Conservation (phyloP, 1,140 invertebrate species). For the Periplaneta americana region DNA sequence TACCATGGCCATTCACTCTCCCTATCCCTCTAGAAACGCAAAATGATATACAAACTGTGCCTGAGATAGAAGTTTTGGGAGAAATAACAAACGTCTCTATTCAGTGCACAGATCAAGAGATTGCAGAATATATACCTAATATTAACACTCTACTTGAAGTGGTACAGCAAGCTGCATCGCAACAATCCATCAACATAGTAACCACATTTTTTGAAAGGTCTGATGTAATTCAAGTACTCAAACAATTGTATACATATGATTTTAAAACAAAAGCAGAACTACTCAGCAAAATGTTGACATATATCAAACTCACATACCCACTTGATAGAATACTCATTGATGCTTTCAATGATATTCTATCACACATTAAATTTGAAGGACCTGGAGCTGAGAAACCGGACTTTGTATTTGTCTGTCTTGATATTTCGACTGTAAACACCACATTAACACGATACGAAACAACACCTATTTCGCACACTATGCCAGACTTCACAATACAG, state of each 20-base stretch:
- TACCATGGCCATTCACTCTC: too few relatives aligned
- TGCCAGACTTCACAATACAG: too few relatives aligned
- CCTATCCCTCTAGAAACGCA: too few relatives aligned
- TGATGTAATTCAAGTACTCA: background rate
- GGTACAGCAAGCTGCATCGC: background rate
- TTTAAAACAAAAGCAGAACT: background rate
- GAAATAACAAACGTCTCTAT: background rate
- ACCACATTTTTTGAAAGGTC: background rate
- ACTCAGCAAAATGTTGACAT: background rate
- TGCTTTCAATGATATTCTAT: background rate
- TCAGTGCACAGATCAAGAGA: background rate
- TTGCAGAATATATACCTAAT: background rate
- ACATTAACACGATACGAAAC: too few relatives aligned
- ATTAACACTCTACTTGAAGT: background rate
- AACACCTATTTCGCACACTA: too few relatives aligned
- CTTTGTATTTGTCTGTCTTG: background rate
- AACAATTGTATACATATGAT: background rate
- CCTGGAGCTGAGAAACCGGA: background rate
- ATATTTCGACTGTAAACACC: background rate
- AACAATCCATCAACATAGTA: background rate
- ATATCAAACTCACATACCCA: background rate
- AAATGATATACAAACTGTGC: too few relatives aligned
- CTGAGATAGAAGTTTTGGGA: too few relatives aligned
- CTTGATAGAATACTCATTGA: background rate
- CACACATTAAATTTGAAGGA: background rate